Evolutionary conservation across 2,797 vertebrate genomes (phyloP).

Genomic region (Anas flavirostris): DNA sequence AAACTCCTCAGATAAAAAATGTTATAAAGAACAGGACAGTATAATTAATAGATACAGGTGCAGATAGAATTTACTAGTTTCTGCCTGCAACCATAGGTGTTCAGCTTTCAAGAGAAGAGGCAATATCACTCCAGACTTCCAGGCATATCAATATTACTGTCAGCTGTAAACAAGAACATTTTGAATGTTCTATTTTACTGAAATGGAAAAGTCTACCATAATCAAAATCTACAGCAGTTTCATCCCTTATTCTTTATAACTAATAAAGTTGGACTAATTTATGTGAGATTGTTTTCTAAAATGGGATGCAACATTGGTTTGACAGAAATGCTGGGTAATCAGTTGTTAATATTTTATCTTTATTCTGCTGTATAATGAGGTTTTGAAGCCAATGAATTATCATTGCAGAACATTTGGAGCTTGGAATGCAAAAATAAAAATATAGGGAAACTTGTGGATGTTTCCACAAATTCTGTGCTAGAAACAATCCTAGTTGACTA

Average conservation of each 20-base stretch:
- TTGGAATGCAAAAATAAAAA: conserved; percentile 50
- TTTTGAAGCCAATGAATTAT: conserved; percentile 61
- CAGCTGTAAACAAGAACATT: neutral
- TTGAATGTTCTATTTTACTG: conserved; percentile 8
- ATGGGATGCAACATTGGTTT: conserved; percentile 36
- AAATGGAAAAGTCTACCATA: conserved; percentile 24
- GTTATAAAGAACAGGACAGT: neutral
- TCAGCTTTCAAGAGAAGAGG: neutral
- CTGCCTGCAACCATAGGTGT: neutral
- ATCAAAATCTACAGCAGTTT: conserved; percentile 38
- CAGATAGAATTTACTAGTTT: neutral
- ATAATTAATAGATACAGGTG: neutral
- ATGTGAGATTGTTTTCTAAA: conserved; percentile 65
- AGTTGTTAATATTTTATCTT: conserved; percentile 53
- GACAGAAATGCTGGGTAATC: conserved; percentile 64
- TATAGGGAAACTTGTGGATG: conserved; percentile 15
- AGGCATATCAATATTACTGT: neutral
- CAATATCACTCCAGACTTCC: neutral
- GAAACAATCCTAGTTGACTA: neutral
- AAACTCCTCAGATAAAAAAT: neutral
- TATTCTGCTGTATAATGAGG: conserved; percentile 56
- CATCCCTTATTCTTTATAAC: neutral
- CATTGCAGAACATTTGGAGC: conserved; percentile 40
- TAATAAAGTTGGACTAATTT: conserved; percentile 59
- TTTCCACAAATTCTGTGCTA: neutral